Base-by-base conservation (phyloP, 2,113 vertebrate species). In the Atlantisia rogersi region DNA sequence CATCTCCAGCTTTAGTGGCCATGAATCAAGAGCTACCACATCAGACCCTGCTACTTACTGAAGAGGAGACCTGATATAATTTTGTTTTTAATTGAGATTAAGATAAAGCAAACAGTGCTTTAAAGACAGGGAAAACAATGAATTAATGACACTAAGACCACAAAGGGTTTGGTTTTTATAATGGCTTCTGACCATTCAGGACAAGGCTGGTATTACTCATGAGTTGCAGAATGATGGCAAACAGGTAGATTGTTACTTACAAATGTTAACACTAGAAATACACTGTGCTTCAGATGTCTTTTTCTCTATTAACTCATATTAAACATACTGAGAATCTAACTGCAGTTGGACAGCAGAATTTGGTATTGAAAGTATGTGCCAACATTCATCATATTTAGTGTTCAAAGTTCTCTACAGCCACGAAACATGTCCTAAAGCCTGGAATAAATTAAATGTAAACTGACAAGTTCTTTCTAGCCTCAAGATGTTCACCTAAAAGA, bases 361-460 rank as follows among this genome's bases (percentile, higher is more conserved):
- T 52, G 74, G 44, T 88, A 78, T 19, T 40, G 26, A 88, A 96
- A 77, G 69, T 70, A 85, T 10, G 55, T 37, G 44, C 73, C 70
- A 86, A 39, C 63, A 74, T 87, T 73, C 44, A 92, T 78, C 80
- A 79, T 69, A 82, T 63, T 86, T 92, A 90, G 56, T 39, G 35
- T 78, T 92, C 78, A 74, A 93, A 94, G 82, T 75, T 89, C 69
- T 87, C 62, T 42, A 74, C 62, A 85, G 77, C 53, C 75, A 69
- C 17, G 24, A 90, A 94, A 90, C 35, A 53, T 75, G 82, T 64
- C 70, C 80, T 82, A 82, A 91, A 84, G 90, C 46, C 80, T 82
- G 67, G 63, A 96, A 94, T 85, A 93, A 94, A 92, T 92, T 89
- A 83, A 97, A 94, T 48, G 58, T 80, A 92, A 96, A 82, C 73